Percentiles rank a stretch among this genome's conserved stretches.
Evolutionary conservation across 2,888 invertebrate genomes (phyloP).

Genomic region (Trichacis sp.): DNA sequence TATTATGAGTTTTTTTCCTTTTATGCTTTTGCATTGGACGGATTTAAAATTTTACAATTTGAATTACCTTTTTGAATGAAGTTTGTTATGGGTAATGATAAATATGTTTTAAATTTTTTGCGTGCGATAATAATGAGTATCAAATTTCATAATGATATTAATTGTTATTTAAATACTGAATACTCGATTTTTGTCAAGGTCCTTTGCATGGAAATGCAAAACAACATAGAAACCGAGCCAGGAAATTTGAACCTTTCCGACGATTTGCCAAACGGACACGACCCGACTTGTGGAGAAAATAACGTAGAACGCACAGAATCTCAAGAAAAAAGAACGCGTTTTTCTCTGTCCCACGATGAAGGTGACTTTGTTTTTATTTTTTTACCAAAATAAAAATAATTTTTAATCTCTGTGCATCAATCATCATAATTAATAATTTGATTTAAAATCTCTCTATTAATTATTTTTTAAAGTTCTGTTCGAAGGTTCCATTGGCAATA

Average conservation of each 20-base stretch:
- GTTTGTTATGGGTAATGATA: too few species aligned
- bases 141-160: too few species aligned
- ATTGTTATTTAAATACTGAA: too few species aligned
- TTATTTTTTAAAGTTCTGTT: constrained; percentile 59
- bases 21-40: too few species aligned
- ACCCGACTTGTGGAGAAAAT: constrained; percentile 56
- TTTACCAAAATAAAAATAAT: too few species aligned
- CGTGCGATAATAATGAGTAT: too few species aligned
- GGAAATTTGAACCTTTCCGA: constrained; percentile 57
- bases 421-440: too few species aligned
- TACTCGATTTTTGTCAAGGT: constrained; percentile 47
- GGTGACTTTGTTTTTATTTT: too few species aligned
- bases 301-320: constrained; percentile 65
- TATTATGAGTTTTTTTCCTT: too few species aligned
- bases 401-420: too few species aligned
- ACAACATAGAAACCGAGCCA: constrained; percentile 51
- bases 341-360: constrained; percentile 90
- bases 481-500: constrained; percentile 87
- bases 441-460: constrained; percentile 1
- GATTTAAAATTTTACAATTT: too few species aligned
- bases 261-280: constrained; percentile 61
- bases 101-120: too few species aligned
- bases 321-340: constrained; percentile 71
- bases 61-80: neutral
- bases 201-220: constrained; percentile 61